Conservation (phyloP, 2,113 vertebrate species). For the Gymnarchus niloticus region DNA sequence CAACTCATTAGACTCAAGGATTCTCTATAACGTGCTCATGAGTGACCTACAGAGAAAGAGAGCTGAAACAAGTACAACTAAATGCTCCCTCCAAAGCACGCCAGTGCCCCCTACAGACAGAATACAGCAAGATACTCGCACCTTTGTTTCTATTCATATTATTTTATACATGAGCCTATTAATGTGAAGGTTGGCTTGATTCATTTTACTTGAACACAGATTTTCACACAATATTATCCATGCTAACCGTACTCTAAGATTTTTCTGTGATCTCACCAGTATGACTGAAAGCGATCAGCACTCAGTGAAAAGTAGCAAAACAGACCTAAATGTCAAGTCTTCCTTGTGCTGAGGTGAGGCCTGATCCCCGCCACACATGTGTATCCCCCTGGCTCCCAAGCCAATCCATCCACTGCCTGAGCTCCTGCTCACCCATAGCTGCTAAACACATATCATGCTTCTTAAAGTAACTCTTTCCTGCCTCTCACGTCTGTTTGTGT, state of each 20-base stretch:
- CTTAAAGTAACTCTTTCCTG: neutral
- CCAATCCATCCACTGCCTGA: neutral
- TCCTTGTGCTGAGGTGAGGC: neutral
- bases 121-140: neutral
- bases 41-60: neutral
- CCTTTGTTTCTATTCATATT: neutral
- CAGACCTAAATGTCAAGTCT: neutral
- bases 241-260: neutral
- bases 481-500: neutral
- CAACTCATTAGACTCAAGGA: slow-evolving; percentile 10
- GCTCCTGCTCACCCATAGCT: neutral
- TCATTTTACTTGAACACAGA: neutral
- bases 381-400: neutral
- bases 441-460: neutral
- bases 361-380: neutral
- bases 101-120: neutral
- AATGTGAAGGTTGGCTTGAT: neutral
- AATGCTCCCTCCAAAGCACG: neutral
- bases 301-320: neutral
- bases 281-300: neutral
- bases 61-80: neutral
- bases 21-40: neutral
- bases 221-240: neutral
- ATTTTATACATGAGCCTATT: neutral
- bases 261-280: neutral